These are phyloP conservation scores for Lasioglossum leucozonium DNA, from an alignment of 2,888 invertebrate genomes.

Conservation along the genomic window DNA sequence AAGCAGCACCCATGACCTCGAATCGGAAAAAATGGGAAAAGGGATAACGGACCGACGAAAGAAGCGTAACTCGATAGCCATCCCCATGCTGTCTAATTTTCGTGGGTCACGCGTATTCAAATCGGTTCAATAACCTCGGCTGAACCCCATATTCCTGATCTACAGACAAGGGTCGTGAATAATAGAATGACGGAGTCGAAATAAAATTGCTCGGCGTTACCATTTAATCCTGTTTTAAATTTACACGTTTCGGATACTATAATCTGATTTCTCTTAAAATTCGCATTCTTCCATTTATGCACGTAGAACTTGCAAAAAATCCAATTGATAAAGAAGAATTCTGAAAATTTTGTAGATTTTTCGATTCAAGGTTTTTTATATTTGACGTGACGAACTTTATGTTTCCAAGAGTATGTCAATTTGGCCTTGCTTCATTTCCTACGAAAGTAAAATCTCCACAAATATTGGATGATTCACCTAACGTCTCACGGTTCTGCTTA, in stretches of 20 bases:
- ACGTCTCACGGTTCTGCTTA: background rate
- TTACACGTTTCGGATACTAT: too few relatives aligned
- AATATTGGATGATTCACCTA: background rate
- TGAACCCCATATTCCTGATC: background rate
- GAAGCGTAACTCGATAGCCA: slow-evolving; percentile 52
- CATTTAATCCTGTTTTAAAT: background rate
- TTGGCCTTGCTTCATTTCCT: background rate
- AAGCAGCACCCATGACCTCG: slow-evolving; percentile 58
- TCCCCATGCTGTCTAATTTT: slow-evolving; percentile 23
- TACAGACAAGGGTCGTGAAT: background rate
- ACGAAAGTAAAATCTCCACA: slow-evolving; percentile 9
- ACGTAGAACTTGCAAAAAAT: too few relatives aligned
- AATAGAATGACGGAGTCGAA: background rate
- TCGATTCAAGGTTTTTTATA: background rate
- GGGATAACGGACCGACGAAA: slow-evolving; percentile 41
- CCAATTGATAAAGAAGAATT: too few relatives aligned
- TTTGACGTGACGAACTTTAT: background rate
- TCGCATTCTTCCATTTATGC: too few relatives aligned
- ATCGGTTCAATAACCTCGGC: background rate
- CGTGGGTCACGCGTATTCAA: slow-evolving; percentile 27
- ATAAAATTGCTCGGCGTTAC: background rate
- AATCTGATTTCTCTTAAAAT: too few relatives aligned
- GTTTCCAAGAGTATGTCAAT: background rate
- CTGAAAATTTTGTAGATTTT: too few relatives aligned
- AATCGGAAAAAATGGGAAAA: slow-evolving; percentile 42